Conservation (phyloP, 2,113 vertebrate genomes). For the Prinia subflava region DNA sequence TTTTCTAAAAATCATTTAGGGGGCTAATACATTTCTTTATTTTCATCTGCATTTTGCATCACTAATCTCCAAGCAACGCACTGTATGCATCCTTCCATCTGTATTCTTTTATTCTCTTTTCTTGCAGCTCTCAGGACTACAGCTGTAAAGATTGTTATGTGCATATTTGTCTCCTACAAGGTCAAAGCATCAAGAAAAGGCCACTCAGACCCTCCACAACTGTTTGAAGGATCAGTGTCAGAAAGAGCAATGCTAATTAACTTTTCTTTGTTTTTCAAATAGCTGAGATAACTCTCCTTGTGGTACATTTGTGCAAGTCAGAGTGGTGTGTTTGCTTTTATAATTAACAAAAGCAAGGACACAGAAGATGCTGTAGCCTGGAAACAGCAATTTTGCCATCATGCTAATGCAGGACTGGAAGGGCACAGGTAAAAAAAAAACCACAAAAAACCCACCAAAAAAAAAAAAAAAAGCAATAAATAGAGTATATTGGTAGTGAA, state of each 20-base stretch:
- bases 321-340: background rate
- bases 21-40: background rate
- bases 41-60: background rate
- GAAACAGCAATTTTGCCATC: background rate
- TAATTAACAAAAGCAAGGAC: background rate
- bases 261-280: background rate
- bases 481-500: background rate
- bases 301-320: background rate
- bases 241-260: background rate
- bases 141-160: background rate
- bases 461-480: background rate
- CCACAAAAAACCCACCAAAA: too few relatives aligned
- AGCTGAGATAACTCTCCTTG: background rate
- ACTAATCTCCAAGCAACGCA: background rate
- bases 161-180: background rate
- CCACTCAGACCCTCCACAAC: background rate
- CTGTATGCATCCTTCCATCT: background rate
- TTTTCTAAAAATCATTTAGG: background rate
- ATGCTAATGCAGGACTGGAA: background rate
- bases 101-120: background rate
- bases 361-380: background rate
- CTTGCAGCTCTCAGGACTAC: background rate
- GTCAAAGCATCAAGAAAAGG: background rate
- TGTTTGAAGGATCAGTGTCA: background rate
- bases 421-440: background rate